phyloP scores from a whole-genome alignment of 2,113 vertebrate genomes.

The Nycticryphes semicollaris region DNA sequence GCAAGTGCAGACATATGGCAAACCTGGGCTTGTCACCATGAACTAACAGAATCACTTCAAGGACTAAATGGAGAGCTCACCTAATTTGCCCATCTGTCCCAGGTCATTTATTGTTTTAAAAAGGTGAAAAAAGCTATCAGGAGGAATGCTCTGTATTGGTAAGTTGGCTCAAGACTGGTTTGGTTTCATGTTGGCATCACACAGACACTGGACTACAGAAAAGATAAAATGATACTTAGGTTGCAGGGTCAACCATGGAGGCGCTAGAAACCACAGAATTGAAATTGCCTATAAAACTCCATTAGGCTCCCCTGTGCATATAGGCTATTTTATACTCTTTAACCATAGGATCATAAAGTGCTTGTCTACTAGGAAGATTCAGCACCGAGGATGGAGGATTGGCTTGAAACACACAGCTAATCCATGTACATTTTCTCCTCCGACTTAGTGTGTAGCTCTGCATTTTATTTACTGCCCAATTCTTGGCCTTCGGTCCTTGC shows the following conservation, averaged over 20 bases:
- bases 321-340: not conserved
- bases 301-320: not conserved
- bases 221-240: not conserved
- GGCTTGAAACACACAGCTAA: not conserved
- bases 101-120: constrained; percentile 41
- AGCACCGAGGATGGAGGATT: not conserved
- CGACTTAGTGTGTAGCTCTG: not conserved
- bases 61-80: constrained; percentile 58
- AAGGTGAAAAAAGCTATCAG: constrained; percentile 32
- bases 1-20: constrained; percentile 73
- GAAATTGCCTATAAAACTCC: not conserved
- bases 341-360: not conserved
- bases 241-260: not conserved
- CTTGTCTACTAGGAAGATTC: not conserved
- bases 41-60: constrained; percentile 61
- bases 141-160: not conserved
- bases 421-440: not conserved
- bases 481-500: not conserved
- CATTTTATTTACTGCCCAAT: not conserved
- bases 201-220: not conserved
- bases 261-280: not conserved
- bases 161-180: not conserved
- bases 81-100: constrained; percentile 68
- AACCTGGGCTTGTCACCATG: constrained; percentile 58
- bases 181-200: not conserved